Percentiles rank a stretch among this genome's conserved stretches.
phyloP scores from a whole-genome alignment of 2,797 vertebrate genomes.

The Sebastes jordani region DNA sequence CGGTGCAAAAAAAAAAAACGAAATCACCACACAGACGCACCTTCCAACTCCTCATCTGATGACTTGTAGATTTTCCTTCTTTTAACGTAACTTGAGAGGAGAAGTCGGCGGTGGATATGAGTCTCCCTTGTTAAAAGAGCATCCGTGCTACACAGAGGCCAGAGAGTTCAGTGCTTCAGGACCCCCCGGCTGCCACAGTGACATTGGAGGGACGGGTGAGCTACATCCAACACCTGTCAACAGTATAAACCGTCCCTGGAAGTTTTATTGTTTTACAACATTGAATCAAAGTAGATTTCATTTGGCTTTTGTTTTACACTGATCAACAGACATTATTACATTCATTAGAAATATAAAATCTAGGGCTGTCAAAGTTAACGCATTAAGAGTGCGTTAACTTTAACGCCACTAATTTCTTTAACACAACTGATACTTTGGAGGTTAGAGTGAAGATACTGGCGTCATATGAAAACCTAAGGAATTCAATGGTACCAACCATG shows the following conservation, averaged over 20 bases:
- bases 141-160: constrained; percentile 71
- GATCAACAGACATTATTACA: background rate
- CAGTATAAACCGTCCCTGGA: background rate
- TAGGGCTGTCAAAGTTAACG: no score
- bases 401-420: no score
- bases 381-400: rapidly evolving
- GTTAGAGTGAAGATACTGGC: no score
- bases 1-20: constrained; percentile 17
- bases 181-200: constrained; percentile 68
- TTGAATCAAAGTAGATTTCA: background rate
- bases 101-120: background rate
- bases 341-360: background rate
- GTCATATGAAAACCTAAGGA: no score
- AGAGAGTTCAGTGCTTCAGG: constrained; percentile 41
- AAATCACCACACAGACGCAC: constrained; percentile 17
- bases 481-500: no score
- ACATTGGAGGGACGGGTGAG: constrained; percentile 32
- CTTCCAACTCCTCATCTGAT: constrained; percentile 4
- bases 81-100: background rate
- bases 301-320: background rate
- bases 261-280: background rate
- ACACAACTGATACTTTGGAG: no score
- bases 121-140: constrained; percentile 15
- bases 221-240: background rate
- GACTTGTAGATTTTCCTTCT: background rate